Evolutionary conservation across 2,113 vertebrate species (phyloP), one percentile per base, ranked within the genome.

Genomic region (Malaclemys terrapin): DNA sequence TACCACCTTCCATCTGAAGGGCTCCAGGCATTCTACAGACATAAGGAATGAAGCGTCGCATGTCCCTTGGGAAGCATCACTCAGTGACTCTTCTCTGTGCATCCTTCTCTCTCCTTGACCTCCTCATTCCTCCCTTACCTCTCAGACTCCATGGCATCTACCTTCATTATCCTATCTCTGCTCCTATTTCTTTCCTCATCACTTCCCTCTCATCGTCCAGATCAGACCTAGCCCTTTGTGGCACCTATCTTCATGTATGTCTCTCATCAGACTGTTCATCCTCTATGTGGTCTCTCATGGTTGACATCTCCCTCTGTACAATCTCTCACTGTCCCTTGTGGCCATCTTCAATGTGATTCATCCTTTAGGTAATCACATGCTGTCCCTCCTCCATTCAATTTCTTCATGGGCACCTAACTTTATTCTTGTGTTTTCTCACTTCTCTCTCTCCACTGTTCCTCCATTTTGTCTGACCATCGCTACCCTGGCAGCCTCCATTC

Each of bases 181-280:
- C 27, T 65, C 24, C 29, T 16, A 35, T n/a, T 38, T 69, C n/a
- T n/a, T n/a, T 38, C 8, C 65, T 20, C n/a, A 38, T 69, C 17
- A 9, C 17, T 69, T 69, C 17, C 65, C 65, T 69, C 65, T 69
- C n/a, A 35, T n/a, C 25, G 17, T 29, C n/a, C 16, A 35, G n/a
- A 69, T n/a, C n/a, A 69, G 65, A 19, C 35, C 35, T 69, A 38
- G 65, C 53, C 25, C 42, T 54, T 22, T 57, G 87, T 89, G 47
- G 80, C 89, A 59, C 76, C 6, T 27, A 0, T 82, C 5, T 56
- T 29, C n/a, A 2, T 0, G 0, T 53, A 19, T 1, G n/a, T 8
- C 52, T 24, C 72, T 82, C 20, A 6, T 12, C 8, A 62, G 5
- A 47, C 87, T 91, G 7, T 38, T 75, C 83, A 8, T 79, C 79